phyloP scores from a whole-genome alignment of 2,888 invertebrate species.

The Drosophila pullipes region DNA sequence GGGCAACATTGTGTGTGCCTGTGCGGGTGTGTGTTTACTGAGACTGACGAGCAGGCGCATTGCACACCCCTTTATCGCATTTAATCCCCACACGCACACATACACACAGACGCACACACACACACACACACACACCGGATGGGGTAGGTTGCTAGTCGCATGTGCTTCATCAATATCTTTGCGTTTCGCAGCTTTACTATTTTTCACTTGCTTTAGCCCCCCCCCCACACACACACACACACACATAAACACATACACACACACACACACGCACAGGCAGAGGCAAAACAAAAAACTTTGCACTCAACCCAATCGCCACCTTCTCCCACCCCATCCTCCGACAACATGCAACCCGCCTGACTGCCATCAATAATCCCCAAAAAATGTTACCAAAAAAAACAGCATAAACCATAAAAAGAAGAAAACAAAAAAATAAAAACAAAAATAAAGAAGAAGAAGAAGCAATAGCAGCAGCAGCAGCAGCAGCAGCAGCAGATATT shows the following conservation, averaged over 20 bases:
- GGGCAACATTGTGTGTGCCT: neutral
- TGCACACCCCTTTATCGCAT: slow-evolving; percentile 23
- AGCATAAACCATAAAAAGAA: slow-evolving; percentile 30
- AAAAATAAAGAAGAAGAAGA: slow-evolving; percentile 2
- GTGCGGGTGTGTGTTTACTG: slow-evolving; percentile 43
- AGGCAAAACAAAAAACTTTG: slow-evolving; percentile 47
- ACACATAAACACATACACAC: slow-evolving; percentile 19
- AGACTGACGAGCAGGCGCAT: slow-evolving; percentile 58
- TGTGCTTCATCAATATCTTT: slow-evolving; percentile 84
- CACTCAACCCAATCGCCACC: slow-evolving; percentile 2
- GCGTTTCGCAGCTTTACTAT: slow-evolving; percentile 58
- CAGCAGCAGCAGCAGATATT: slow-evolving; percentile 26
- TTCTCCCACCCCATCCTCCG: neutral
- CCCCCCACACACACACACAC: neutral
- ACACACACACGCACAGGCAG: slow-evolving; percentile 34
- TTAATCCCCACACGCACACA: slow-evolving; percentile 68
- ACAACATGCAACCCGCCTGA: slow-evolving; percentile 12
- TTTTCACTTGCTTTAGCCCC: slow-evolving; percentile 57
- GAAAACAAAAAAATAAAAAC: slow-evolving; percentile 55
- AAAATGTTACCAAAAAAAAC: slow-evolving; percentile 45
- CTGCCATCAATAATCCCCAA: slow-evolving; percentile 83
- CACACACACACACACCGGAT: slow-evolving; percentile 3
- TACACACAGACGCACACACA: slow-evolving; percentile 36
- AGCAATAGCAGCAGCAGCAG: slow-evolving; percentile 14
- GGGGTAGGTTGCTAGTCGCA: slow-evolving; percentile 59